These are phyloP conservation scores for Austrolebias charrua DNA, from an alignment of 2,797 vertebrate species.

Conservation along the genomic window DNA sequence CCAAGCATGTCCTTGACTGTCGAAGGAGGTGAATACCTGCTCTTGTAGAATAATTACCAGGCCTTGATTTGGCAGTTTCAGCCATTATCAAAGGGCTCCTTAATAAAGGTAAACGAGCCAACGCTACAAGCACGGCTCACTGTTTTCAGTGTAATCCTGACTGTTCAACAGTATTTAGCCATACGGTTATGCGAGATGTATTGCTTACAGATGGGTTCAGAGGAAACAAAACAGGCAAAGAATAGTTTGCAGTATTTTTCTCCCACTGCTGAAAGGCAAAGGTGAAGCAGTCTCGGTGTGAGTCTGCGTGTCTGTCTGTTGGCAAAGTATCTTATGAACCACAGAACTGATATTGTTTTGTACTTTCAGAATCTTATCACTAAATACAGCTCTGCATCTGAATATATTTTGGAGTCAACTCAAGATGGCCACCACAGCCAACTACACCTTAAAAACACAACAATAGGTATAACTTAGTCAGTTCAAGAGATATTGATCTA, in stretches of 20 bases:
- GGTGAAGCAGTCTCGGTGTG: too few relatives aligned
- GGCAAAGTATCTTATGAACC: too few relatives aligned
- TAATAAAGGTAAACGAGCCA: constrained; percentile 52
- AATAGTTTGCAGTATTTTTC: neutral
- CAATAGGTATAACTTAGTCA: too few relatives aligned
- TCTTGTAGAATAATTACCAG: constrained; percentile 48
- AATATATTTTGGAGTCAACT: too few relatives aligned
- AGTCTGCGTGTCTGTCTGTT: too few relatives aligned
- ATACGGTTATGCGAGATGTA: constrained; percentile 17
- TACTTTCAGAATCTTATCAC: too few relatives aligned
- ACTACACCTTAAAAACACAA: too few relatives aligned
- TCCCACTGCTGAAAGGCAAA: too few relatives aligned
- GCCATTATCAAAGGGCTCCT: constrained; percentile 56
- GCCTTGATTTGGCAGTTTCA: constrained; percentile 44
- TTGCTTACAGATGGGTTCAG: constrained; percentile 2
- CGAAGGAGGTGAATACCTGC: constrained; percentile 55
- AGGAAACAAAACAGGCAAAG: constrained; percentile 6
- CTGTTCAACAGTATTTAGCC: constrained; percentile 24
- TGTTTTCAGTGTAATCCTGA: constrained; percentile 6
- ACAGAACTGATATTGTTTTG: too few relatives aligned
- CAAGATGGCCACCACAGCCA: too few relatives aligned
- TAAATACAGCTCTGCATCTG: too few relatives aligned
- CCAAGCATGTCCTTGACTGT: constrained; percentile 59
- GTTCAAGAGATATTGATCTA: too few relatives aligned
- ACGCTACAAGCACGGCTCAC: constrained; percentile 17